A percentile compares a stretch with the other conserved stretches of the same genome.
phyloP scores from a whole-genome alignment of 2,888 invertebrate genomes.

The Gastracanthus pulcherrimus region DNA sequence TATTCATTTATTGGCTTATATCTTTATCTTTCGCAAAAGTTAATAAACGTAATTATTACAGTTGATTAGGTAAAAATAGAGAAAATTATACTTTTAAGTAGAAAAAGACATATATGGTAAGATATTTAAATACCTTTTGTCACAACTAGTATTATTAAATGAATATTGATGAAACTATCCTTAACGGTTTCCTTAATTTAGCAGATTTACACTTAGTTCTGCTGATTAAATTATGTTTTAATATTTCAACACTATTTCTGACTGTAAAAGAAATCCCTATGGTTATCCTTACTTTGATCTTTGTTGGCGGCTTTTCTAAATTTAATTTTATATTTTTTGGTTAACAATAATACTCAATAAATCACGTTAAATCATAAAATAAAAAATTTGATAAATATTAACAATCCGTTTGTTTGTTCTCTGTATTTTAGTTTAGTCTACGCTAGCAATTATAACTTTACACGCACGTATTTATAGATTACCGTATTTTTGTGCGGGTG shows the following conservation, averaged over 20 bases:
- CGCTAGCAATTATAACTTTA: constrained; percentile 39
- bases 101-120: too few species aligned
- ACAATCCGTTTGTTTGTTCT: background rate
- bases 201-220: too few species aligned
- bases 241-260: background rate
- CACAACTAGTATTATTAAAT: too few species aligned
- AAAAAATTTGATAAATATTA: constrained; percentile 22
- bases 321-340: constrained; percentile 11
- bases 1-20: too few species aligned
- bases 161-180: too few species aligned
- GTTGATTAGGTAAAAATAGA: too few species aligned
- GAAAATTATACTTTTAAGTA: too few species aligned
- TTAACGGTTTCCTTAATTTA: too few species aligned
- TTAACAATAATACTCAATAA: constrained; percentile 9
- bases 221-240: too few species aligned
- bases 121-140: too few species aligned
- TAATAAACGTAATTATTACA: too few species aligned
- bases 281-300: constrained; percentile 9
- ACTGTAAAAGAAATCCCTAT: background rate
- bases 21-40: too few species aligned
- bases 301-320: background rate
- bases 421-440: constrained; percentile 47
- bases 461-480: constrained; percentile 39
- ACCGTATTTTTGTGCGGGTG: constrained; percentile 13
- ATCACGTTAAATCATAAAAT: constrained; percentile 29